A percentile compares a stretch with the other conserved stretches of the same genome.
Evolutionary conservation across 1,140 invertebrate species (phyloP).

Genomic region (Nomia melanderi): DNA sequence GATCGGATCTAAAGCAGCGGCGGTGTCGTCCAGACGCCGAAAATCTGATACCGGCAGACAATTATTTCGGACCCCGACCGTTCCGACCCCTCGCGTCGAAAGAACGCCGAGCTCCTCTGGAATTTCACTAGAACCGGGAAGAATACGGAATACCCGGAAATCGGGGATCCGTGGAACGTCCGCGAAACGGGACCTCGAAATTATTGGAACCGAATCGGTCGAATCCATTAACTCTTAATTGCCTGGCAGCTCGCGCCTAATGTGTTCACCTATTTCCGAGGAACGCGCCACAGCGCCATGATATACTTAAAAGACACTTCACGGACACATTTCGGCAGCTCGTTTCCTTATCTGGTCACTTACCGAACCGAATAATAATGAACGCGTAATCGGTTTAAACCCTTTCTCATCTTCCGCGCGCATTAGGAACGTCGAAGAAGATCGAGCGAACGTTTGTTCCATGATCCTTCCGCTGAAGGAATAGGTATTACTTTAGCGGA

Average conservation of each 20-base stretch:
- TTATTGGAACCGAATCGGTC: not conserved
- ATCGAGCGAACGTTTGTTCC: not conserved
- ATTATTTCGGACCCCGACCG: too few species aligned
- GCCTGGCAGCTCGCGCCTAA: not conserved
- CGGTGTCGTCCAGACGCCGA: not conserved
- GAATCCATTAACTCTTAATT: not conserved
- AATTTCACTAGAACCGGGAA: conserved; percentile 4
- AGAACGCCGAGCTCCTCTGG: not conserved
- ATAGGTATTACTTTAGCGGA: not conserved
- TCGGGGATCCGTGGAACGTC: not conserved
- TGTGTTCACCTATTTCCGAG: not conserved
- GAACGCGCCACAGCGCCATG: not conserved
- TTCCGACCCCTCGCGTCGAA: not conserved
- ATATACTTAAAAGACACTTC: not conserved
- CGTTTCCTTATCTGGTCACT: not conserved
- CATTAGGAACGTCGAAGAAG: not conserved
- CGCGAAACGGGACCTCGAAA: not conserved
- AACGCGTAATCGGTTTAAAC: not conserved
- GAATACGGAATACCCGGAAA: not conserved
- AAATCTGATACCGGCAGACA: not conserved
- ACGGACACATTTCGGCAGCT: not conserved
- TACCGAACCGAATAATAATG: not conserved
- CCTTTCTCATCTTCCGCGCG: not conserved
- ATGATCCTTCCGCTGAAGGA: too few species aligned
- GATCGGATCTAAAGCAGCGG: conserved; percentile 14